Conservation (phyloP, 2,113 vertebrate genomes). For the Pseudopipra pipra region DNA sequence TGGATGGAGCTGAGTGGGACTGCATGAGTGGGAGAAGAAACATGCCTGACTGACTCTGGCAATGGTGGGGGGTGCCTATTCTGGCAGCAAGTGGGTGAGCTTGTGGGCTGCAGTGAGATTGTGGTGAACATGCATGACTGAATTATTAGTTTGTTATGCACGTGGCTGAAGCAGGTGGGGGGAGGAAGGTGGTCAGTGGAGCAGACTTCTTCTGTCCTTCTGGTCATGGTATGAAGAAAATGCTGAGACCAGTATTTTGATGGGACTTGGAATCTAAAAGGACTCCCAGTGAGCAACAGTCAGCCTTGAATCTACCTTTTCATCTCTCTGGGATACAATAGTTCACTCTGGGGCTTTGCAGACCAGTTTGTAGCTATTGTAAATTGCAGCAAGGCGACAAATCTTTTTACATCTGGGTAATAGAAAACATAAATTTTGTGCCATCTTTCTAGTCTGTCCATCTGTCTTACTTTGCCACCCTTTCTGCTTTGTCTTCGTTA, state of each 20-base stretch:
- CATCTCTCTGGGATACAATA: not conserved
- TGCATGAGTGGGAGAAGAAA: constrained; percentile 12
- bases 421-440: not conserved
- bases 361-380: not conserved
- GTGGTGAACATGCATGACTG: not conserved
- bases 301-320: not conserved
- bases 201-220: not conserved
- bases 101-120: not conserved
- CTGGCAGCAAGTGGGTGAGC: constrained; percentile 8
- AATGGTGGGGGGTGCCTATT: not conserved
- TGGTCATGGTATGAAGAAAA: not conserved
- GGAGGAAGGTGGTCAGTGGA: not conserved
- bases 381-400: not conserved
- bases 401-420: not conserved
- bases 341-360: not conserved
- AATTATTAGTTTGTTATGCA: not conserved
- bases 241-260: not conserved
- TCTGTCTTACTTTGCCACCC: not conserved
- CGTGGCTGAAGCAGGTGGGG: not conserved
- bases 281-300: not conserved
- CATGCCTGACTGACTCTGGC: constrained; percentile 6
- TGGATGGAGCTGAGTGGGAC: constrained; percentile 38
- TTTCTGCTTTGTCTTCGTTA: not conserved
- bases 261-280: not conserved
- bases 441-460: not conserved